A percentile compares a stretch with the other conserved stretches of the same genome.
Conservation (phyloP, 2,113 vertebrate species). For the Carlito syrichta region DNA sequence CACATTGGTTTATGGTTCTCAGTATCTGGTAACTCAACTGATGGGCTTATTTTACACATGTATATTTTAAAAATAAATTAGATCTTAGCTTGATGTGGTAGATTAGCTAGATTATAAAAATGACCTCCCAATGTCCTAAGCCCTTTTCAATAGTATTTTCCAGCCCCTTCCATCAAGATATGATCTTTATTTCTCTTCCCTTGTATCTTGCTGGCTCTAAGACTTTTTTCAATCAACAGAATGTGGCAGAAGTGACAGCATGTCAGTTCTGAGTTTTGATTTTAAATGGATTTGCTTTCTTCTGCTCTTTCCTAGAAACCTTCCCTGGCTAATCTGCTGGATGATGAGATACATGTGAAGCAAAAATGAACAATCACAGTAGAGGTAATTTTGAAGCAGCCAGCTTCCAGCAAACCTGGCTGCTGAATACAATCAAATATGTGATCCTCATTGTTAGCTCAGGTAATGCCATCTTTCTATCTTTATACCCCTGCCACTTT, state of each 20-base stretch:
- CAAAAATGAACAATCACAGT: neutral
- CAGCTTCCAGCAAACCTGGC: neutral
- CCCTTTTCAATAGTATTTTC: neutral
- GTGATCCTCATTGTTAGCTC: no score
- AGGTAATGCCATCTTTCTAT: no score
- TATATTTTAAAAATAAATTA: constrained; percentile 30
- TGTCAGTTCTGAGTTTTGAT: neutral
- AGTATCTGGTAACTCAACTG: neutral
- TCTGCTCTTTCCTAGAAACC: neutral
- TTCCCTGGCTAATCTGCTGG: neutral
- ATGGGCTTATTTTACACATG: neutral
- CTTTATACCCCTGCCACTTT: no score
- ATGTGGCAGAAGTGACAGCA: neutral
- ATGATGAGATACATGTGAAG: neutral
- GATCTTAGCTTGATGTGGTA: neutral
- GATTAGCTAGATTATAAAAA: neutral
- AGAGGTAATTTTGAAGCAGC: constrained; percentile 17
- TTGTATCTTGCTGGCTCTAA: neutral
- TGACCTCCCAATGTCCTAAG: neutral
- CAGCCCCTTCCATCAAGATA: neutral
- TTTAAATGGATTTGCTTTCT: neutral
- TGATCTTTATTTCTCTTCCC: neutral
- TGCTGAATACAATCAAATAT: neutral
- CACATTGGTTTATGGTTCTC: neutral
- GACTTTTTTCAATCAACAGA: neutral